phyloP scores from a whole-genome alignment of 35 echinoderm and acorn worm species.

The Lytechinus pictus region DNA sequence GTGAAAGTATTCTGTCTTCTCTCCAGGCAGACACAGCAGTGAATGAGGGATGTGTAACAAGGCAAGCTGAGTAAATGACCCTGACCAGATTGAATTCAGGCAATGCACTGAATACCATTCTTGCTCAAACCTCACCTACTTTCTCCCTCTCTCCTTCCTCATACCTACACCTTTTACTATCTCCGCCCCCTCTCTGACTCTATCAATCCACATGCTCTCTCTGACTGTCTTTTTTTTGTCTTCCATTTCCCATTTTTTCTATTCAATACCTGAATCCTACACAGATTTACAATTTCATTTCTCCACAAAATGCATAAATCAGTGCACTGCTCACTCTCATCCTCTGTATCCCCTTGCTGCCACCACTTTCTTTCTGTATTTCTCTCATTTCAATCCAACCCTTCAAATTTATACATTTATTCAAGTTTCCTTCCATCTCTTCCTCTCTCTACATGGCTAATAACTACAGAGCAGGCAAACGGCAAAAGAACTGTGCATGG shows the following conservation, averaged over 20 bases:
- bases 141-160: neutral
- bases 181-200: neutral
- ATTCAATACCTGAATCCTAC: neutral
- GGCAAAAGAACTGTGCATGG: neutral
- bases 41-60: neutral
- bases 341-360: neutral
- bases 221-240: too few relatives aligned
- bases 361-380: too few relatives aligned
- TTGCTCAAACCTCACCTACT: neutral
- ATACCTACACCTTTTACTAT: neutral
- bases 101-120: neutral
- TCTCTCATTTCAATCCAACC: neutral
- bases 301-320: too few relatives aligned
- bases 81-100: constrained; percentile 16
- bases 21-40: neutral
- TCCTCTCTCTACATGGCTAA: neutral
- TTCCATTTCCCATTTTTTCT: neutral
- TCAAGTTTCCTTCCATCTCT: neutral
- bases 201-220: too few relatives aligned
- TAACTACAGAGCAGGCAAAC: neutral
- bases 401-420: neutral
- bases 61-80: constrained; percentile 16
- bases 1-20: neutral
- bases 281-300: too few relatives aligned
- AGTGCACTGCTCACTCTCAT: too few relatives aligned